These are phyloP conservation scores for Laupala kohalensis DNA, from an alignment of 1,140 invertebrate species.

Conservation along the genomic window DNA sequence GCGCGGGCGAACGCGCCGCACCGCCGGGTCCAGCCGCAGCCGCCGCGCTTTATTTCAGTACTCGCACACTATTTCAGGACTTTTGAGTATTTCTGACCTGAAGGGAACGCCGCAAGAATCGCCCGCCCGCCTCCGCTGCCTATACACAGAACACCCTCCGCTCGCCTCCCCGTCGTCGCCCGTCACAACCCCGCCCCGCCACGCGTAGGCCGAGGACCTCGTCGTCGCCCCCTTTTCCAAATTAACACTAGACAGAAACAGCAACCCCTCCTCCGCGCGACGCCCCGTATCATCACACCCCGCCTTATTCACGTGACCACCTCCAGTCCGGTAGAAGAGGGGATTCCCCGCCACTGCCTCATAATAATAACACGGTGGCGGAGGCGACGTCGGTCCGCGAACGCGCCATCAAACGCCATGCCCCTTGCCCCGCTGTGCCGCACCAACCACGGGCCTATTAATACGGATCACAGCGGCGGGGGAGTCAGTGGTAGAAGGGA, in stretches of 20 bases:
- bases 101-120: too few relatives aligned
- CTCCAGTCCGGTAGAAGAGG: too few relatives aligned
- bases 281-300: too few relatives aligned
- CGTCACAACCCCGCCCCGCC: too few relatives aligned
- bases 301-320: neutral
- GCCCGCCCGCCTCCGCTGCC: too few relatives aligned
- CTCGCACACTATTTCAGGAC: neutral
- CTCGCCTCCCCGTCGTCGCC: too few relatives aligned
- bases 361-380: neutral
- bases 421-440: neutral
- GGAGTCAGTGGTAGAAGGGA: too few relatives aligned
- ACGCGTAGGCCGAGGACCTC: too few relatives aligned
- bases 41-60: neutral
- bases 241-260: neutral
- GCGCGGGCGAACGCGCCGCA: neutral
- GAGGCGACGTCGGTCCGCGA: neutral
- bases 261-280: neutral
- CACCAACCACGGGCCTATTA: neutral
- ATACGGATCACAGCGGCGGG: neutral
- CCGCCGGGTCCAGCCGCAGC: too few relatives aligned
- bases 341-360: neutral
- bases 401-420: neutral
- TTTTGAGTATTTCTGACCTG: neutral
- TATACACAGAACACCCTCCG: too few relatives aligned
- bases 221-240: neutral